Evolutionary conservation across 2,888 invertebrate genomes (phyloP).

Genomic region (Oeneis ivallda): DNA sequence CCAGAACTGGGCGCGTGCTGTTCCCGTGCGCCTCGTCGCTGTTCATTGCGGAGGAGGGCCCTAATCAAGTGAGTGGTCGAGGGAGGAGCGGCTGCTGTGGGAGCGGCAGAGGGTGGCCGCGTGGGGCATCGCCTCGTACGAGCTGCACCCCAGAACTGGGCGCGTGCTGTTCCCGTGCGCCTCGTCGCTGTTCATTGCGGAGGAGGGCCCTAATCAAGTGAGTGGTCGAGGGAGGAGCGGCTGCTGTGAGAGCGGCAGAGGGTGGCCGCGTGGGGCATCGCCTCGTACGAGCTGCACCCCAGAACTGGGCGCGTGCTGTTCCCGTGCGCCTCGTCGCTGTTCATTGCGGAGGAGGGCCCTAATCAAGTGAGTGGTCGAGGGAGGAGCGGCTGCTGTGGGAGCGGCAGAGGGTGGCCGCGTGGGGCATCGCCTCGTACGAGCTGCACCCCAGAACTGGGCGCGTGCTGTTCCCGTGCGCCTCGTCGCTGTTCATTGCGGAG

Average conservation of each 20-base stretch:
- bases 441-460: conserved; percentile 90
- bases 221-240: conserved; percentile 93
- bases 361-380: conserved; percentile 89
- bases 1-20: conserved; percentile 90
- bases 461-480: conserved; percentile 94
- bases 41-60: conserved; percentile 87
- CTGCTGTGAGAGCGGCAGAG: conserved; percentile 95
- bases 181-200: conserved; percentile 92
- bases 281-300: conserved; percentile 93
- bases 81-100: conserved; percentile 94
- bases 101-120: conserved; percentile 95
- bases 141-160: conserved; percentile 90
- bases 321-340: conserved; percentile 93
- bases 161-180: conserved; percentile 95
- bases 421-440: conserved; percentile 97
- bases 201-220: too few species aligned
- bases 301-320: conserved; percentile 93
- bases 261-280: conserved; percentile 95
- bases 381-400: conserved; percentile 96
- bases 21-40: conserved; percentile 95
- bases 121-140: conserved; percentile 97
- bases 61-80: too few species aligned
- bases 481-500: conserved; percentile 91
- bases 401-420: conserved; percentile 93
- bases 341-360: conserved; percentile 86